Evolutionary conservation across 1,140 invertebrate genomes (phyloP), one percentile per base, ranked within the genome.

Genomic region (Charaxes varanes): DNA sequence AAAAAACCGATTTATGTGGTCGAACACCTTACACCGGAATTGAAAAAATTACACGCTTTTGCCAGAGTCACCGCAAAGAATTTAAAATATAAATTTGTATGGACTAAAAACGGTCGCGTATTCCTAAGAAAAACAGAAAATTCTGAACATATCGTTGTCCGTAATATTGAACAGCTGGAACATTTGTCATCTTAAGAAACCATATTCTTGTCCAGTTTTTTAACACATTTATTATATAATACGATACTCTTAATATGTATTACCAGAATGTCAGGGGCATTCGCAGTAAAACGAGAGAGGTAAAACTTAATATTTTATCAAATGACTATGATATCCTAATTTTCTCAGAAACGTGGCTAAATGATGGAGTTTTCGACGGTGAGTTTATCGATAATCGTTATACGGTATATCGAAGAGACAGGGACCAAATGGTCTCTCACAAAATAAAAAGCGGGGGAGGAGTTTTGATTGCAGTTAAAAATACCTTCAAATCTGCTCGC

Each of bases 81-180:
- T 12, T n/a, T n/a, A n/a, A 23, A 27, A 5, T 62, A 52, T 13
- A 59, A 56, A 27, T 58, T 38, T 19, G 57, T 64, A 6, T 64
- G 57, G 61, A 21, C 53, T 0, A 26, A 36, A 18, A 42, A 41
- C 1, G 58, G 54, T 1, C 24, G 23, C 17, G 38, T 60, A 5
- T 62, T 53, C 23, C 27, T 59, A 10, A 35, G 54, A 1, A 62
- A 58, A 41, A 31, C 19, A 10, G 58, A 62, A 17, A 31, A 6
- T 1, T 14, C 8, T 4, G 16, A 33, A 33, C 7, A 41, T 6
- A 32, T 23, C 10, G 7, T 23, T 23, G 7, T 23, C 2, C 4
- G n/a, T n/a, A 23, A 23, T 8, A 23, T 23, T 23, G 22, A 23
- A 23, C 22, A 23, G n/a, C n/a, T 23, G 22, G 22, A 23, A n/a